A percentile compares a stretch with the other conserved stretches of the same genome.
Conservation (phyloP, 2,888 invertebrate genomes). For the Gymnocheta viridis region DNA sequence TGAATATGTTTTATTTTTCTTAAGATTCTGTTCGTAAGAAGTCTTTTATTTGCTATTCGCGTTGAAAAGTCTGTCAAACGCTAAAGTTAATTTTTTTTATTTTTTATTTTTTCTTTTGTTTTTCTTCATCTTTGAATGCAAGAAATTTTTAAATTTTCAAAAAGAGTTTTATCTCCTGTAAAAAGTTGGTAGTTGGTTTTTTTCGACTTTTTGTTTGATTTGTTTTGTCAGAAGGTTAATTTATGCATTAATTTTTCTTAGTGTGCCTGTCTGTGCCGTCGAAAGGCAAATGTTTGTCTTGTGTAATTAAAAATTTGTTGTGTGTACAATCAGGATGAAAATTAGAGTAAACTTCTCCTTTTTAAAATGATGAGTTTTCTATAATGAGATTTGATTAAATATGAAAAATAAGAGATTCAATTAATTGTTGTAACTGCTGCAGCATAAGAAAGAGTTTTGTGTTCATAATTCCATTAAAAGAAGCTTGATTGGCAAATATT, state of each 20-base stretch:
- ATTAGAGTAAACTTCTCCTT: not conserved
- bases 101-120: conserved; percentile 31
- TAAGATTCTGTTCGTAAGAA: conserved; percentile 43
- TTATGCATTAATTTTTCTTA: conserved; percentile 72
- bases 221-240: conserved; percentile 72
- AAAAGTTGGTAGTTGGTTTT: conserved; percentile 52
- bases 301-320: conserved; percentile 65
- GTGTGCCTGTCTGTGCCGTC: conserved; percentile 13
- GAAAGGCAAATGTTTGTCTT: conserved; percentile 64
- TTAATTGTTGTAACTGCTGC: not conserved
- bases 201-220: conserved; percentile 54
- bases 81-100: conserved; percentile 40
- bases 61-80: conserved; percentile 65
- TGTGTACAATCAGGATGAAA: conserved; percentile 27
- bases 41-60: conserved; percentile 60
- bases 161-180: conserved; percentile 67
- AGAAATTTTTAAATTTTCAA: conserved; percentile 35
- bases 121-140: conserved; percentile 26
- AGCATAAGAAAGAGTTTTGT: not conserved
- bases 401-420: conserved; percentile 29
- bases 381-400: conserved; percentile 59
- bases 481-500: too few relatives aligned
- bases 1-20: conserved; percentile 6
- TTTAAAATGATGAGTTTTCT: conserved; percentile 19
- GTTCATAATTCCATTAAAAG: not conserved